Percentiles rank a stretch among this genome's conserved stretches.
phyloP scores from a whole-genome alignment of 2,113 vertebrate species.

The Boleophthalmus pectinirostris region DNA sequence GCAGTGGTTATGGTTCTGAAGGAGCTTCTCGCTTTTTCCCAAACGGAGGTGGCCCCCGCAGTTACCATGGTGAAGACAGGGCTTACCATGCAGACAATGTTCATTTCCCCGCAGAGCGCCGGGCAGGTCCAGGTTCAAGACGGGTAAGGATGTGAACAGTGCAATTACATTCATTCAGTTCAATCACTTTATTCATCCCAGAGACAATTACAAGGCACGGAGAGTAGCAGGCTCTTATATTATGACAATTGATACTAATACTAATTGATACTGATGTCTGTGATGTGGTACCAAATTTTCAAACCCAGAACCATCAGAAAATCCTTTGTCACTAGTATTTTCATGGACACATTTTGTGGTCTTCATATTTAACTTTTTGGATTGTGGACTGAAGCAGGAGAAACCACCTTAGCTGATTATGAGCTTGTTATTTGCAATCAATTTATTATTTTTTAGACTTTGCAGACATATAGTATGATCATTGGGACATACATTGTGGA shows the following conservation, averaged over 20 bases:
- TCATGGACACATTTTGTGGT: not conserved
- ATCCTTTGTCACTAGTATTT: too few species aligned
- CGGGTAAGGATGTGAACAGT: slow-evolving; percentile 58
- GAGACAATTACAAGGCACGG: too few species aligned
- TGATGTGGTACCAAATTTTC: not conserved
- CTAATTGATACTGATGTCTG: too few species aligned
- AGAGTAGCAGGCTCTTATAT: too few species aligned
- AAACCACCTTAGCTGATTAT: too few species aligned
- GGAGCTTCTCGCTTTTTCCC: slow-evolving; percentile 73
- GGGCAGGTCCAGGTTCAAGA: slow-evolving; percentile 62
- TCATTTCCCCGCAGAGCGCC: slow-evolving; percentile 70
- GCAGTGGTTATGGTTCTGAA: slow-evolving; percentile 73
- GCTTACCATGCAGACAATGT: slow-evolving; percentile 66
- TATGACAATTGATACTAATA: not conserved
- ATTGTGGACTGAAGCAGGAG: not conserved
- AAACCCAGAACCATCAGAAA: not conserved
- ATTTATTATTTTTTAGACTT: too few species aligned
- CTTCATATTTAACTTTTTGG: not conserved
- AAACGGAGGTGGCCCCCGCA: slow-evolving; percentile 69
- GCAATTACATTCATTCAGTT: too few species aligned
- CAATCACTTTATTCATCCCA: too few species aligned
- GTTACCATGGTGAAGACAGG: slow-evolving; percentile 74
- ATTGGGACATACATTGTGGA: too few species aligned
- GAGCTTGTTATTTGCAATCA: too few species aligned
- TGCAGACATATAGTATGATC: too few species aligned